Conservation (phyloP, 1,140 invertebrate species). For the Drosophila prosaltans region DNA sequence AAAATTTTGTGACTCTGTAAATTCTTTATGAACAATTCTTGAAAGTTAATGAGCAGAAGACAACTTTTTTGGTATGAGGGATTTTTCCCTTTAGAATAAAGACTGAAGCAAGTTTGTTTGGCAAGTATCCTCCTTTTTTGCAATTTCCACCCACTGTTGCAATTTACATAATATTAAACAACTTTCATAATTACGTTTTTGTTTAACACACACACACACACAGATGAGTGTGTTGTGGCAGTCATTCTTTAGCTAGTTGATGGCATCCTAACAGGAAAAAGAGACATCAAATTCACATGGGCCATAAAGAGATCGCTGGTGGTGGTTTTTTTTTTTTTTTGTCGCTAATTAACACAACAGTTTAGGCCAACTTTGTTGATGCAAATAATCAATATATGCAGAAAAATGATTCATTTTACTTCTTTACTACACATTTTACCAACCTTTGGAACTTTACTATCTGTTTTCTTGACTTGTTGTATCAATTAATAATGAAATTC, state of each 20-base stretch:
- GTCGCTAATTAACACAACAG: not conserved
- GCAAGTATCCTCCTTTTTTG: not conserved
- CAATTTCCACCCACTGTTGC: not conserved
- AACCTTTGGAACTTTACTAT: too few species aligned
- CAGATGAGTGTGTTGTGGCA: not conserved
- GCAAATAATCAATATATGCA: not conserved
- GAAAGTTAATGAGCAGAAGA: not conserved
- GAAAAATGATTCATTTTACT: too few species aligned
- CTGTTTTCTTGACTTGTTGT: not conserved
- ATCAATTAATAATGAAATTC: not conserved
- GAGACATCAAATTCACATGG: not conserved
- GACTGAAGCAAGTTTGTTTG: too few species aligned
- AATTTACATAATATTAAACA: slow-evolving; percentile 12
- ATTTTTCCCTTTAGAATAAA: not conserved
- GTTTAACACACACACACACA: not conserved
- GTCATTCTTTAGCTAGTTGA: too few species aligned
- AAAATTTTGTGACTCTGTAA: not conserved
- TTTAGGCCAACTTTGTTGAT: not conserved
- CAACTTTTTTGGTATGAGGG: not conserved
- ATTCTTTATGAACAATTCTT: not conserved
- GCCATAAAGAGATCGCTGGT: not conserved
- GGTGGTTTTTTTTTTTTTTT: too few species aligned
- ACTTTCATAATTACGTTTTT: slow-evolving; percentile 1
- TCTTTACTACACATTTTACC: too few species aligned
- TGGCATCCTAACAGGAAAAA: not conserved